phyloP scores from a whole-genome alignment of 2,113 vertebrate species.

The Australoheros scitulus region DNA sequence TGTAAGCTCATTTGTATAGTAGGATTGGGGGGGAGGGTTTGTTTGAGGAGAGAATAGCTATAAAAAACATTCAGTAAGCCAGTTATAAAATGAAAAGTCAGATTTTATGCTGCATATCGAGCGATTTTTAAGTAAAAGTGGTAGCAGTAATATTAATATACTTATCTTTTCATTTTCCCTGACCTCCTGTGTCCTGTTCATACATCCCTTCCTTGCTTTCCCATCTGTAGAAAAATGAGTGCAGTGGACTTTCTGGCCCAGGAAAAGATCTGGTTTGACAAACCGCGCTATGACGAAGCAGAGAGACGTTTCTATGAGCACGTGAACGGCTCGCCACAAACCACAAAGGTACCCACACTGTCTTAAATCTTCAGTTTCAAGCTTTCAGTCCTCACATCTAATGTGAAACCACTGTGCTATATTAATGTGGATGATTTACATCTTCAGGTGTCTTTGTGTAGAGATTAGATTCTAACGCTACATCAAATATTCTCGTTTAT shows the following conservation, averaged over 20 bases:
- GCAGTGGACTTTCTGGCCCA: slow-evolving; percentile 80
- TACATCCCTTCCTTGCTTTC: slow-evolving; percentile 10
- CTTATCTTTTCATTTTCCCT: background rate
- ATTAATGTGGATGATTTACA: background rate
- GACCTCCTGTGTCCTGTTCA: slow-evolving; percentile 38
- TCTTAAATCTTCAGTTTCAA: background rate
- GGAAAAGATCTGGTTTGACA: slow-evolving; percentile 97
- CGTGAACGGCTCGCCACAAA: slow-evolving; percentile 74
- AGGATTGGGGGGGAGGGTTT: background rate
- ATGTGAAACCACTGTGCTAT: background rate
- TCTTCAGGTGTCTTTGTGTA: background rate
- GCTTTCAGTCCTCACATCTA: background rate
- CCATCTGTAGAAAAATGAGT: slow-evolving; percentile 85
- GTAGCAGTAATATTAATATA: background rate
- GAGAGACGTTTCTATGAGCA: slow-evolving; percentile 88
- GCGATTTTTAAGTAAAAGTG: background rate
- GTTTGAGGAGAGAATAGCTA: background rate
- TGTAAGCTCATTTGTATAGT: background rate
- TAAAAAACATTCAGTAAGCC: background rate
- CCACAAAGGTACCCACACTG: slow-evolving; percentile 52
- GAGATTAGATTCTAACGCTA: background rate
- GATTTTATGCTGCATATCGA: background rate
- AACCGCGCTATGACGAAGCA: slow-evolving; percentile 90
- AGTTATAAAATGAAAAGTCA: background rate
- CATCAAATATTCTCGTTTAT: background rate